Conservation (phyloP, 2,888 invertebrate species). For the Drosophila prostipennis region DNA sequence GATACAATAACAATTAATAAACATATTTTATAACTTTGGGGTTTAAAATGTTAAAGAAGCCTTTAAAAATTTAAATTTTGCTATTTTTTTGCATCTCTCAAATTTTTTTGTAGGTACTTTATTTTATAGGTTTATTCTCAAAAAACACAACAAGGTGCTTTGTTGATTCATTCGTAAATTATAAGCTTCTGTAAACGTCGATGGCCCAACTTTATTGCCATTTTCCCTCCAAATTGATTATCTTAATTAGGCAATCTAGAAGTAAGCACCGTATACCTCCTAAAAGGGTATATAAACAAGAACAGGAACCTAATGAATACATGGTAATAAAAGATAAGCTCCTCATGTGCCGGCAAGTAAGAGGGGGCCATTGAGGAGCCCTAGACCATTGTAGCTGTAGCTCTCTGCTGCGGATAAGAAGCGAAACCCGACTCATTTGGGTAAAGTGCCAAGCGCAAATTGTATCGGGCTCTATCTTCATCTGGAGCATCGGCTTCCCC, state of each 20-base stretch:
- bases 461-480: constrained; percentile 61
- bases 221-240: neutral
- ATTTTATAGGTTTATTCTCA: no score
- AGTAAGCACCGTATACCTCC: neutral
- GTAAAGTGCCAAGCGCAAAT: constrained; percentile 67
- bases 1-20: no score
- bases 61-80: no score
- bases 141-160: no score
- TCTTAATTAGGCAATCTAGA: neutral
- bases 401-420: constrained; percentile 50
- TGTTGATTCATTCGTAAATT: neutral
- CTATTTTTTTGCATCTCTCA: no score
- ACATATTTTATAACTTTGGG: no score
- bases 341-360: constrained; percentile 34
- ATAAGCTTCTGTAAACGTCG: neutral
- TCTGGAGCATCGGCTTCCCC: neutral
- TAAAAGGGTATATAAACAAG: constrained; percentile 12
- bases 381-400: constrained; percentile 50
- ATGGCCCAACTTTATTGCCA: neutral
- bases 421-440: constrained; percentile 62
- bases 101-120: no score
- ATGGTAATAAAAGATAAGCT: constrained; percentile 76
- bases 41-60: no score
- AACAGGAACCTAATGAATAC: constrained; percentile 64
- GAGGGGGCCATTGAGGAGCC: neutral